These are phyloP conservation scores for Lycocorax pyrrhopterus DNA, from an alignment of 2,113 vertebrate genomes.

Conservation along the genomic window DNA sequence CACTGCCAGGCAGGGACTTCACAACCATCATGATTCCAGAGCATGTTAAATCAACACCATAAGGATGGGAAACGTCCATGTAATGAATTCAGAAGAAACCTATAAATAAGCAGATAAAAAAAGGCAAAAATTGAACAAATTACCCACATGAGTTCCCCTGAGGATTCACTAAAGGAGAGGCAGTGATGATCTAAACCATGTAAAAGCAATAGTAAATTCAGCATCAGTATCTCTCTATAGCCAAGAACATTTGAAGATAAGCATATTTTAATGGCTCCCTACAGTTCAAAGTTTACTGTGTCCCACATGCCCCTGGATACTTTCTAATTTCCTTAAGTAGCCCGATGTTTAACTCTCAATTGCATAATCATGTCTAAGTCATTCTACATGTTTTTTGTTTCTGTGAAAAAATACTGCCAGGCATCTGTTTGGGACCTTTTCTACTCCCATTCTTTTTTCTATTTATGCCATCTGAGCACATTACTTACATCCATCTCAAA, in stretches of 20 bases:
- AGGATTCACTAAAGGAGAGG: neutral
- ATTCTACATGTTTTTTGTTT: slow-evolving; percentile 21
- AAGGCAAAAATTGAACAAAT: neutral
- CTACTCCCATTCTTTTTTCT: neutral
- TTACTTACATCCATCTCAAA: slow-evolving; percentile 39
- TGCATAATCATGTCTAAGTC: neutral
- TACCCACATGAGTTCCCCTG: neutral
- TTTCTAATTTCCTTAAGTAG: neutral
- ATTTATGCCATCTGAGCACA: slow-evolving; percentile 54
- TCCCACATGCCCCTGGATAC: neutral
- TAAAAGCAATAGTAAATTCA: neutral
- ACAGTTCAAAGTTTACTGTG: neutral
- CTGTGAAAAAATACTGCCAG: slow-evolving; percentile 21
- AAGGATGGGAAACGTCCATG: neutral
- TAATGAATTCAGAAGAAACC: neutral
- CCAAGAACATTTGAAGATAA: neutral
- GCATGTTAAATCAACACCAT: neutral
- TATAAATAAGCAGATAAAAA: neutral
- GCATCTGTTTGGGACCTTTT: slow-evolving; percentile 49
- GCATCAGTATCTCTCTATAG: neutral
- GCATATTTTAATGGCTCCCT: neutral
- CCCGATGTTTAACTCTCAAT: neutral
- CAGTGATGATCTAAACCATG: neutral
- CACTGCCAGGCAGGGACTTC: neutral
- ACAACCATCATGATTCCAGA: neutral